Evolutionary conservation across 1,140 invertebrate species (phyloP).

Genomic region (Temnothorax curvispinosus): DNA sequence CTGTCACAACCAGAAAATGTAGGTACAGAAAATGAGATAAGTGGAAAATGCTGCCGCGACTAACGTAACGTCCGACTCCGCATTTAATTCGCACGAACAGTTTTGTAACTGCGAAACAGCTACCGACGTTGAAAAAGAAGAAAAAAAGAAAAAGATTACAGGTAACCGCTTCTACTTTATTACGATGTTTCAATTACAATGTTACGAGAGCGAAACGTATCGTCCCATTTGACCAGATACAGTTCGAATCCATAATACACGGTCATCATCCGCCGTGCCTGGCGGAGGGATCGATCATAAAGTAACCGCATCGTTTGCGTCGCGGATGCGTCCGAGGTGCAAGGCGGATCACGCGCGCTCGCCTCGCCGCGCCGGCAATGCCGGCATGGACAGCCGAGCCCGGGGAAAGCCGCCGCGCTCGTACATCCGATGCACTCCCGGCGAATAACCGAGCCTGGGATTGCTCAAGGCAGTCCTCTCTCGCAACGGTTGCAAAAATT

Average conservation of each 20-base stretch:
- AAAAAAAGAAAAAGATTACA: background rate
- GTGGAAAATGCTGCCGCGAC: slow-evolving; percentile 41
- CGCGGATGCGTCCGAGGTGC: slow-evolving; percentile 27
- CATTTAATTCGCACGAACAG: slow-evolving; percentile 44
- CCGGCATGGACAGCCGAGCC: background rate
- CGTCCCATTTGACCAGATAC: background rate
- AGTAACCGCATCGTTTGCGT: slow-evolving; percentile 40
- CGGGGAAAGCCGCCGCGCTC: slow-evolving; percentile 34
- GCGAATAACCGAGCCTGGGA: slow-evolving; percentile 35
- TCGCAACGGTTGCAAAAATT: slow-evolving; percentile 53
- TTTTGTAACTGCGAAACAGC: slow-evolving; percentile 17
- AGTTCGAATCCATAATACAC: slow-evolving; percentile 12
- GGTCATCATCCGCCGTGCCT: background rate
- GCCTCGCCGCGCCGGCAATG: too few relatives aligned
- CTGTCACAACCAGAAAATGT: slow-evolving; percentile 44
- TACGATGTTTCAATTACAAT: slow-evolving; percentile 13
- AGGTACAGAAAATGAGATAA: slow-evolving; percentile 43
- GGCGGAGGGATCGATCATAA: slow-evolving; percentile 26
- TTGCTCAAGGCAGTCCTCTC: slow-evolving; percentile 33
- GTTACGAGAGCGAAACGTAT: background rate
- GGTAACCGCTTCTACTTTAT: background rate
- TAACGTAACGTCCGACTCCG: slow-evolving; percentile 9
- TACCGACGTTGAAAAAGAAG: background rate
- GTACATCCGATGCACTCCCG: slow-evolving; percentile 31
- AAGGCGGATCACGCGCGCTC: slow-evolving; percentile 16